phyloP scores from a whole-genome alignment of 2,888 invertebrate species.

The Plutella xylostella region DNA sequence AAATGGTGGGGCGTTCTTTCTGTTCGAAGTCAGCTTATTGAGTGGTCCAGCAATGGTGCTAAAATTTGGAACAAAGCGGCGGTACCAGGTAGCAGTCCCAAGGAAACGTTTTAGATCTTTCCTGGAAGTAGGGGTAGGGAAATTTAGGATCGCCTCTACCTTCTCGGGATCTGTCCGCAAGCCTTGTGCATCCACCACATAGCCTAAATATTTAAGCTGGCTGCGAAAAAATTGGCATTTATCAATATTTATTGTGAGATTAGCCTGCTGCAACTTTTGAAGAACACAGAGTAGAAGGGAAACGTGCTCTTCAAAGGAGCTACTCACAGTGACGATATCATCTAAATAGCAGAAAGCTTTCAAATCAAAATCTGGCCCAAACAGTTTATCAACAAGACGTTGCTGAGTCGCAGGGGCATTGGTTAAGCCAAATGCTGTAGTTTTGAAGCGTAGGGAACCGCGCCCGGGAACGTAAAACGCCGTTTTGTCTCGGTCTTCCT shows the following conservation, averaged over 20 bases:
- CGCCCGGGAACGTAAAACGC: conserved; percentile 15
- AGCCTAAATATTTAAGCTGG: conserved; percentile 18
- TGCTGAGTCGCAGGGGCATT: conserved; percentile 9
- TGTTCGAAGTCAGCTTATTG: conserved; percentile 19
- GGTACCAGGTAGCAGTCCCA: conserved; percentile 22
- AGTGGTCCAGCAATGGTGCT: conserved; percentile 18
- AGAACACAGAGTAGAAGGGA: conserved; percentile 13
- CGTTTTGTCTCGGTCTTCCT: conserved; percentile 5
- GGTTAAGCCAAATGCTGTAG: conserved; percentile 18
- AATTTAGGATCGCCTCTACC: conserved; percentile 18
- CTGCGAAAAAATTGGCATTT: conserved; percentile 20
- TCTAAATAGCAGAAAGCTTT: conserved; percentile 18
- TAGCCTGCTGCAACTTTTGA: conserved; percentile 17
- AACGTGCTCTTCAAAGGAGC: conserved; percentile 18
- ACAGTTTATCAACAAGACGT: conserved; percentile 8
- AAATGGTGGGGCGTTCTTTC: conserved; percentile 20
- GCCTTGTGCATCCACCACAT: conserved; percentile 19
- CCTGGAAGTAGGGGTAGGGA: conserved; percentile 17
- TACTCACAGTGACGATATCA: conserved; percentile 18
- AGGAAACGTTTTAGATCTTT: conserved; percentile 22
- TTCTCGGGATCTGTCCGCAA: conserved; percentile 20
- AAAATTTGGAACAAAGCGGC: conserved; percentile 21
- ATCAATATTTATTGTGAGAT: conserved; percentile 20
- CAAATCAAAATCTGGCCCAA: conserved; percentile 14
- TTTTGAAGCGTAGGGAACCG: conserved; percentile 16